A percentile compares a stretch with the other conserved stretches of the same genome.
phyloP scores from a whole-genome alignment of 2,888 invertebrate genomes.

The Erannis defoliaria region DNA sequence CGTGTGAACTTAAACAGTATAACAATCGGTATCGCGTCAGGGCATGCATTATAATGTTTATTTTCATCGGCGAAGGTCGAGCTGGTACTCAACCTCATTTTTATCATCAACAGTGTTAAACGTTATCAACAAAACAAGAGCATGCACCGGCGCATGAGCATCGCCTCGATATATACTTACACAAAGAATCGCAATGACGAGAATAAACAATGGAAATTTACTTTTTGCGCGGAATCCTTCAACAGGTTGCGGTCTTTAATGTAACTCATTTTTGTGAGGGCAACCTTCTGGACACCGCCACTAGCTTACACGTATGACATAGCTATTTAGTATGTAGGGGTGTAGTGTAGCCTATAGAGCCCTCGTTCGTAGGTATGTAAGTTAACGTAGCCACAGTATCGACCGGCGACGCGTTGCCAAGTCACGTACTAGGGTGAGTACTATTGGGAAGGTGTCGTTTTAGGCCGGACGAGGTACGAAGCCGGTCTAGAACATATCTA shows the following conservation, averaged over 20 bases:
- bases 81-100: slow-evolving; percentile 59
- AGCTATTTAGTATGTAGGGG: slow-evolving; percentile 20
- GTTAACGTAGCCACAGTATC: slow-evolving; percentile 54
- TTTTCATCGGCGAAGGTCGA: slow-evolving; percentile 61
- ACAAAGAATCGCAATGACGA: slow-evolving; percentile 33
- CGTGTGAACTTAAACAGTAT: slow-evolving; percentile 27
- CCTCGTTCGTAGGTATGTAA: slow-evolving; percentile 22
- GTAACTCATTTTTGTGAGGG: slow-evolving; percentile 37
- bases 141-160: slow-evolving; percentile 40
- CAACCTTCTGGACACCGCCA: slow-evolving; percentile 32
- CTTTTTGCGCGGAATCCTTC: slow-evolving; percentile 52
- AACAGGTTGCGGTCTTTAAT: slow-evolving; percentile 56
- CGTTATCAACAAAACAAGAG: slow-evolving; percentile 60
- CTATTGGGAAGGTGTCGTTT: slow-evolving; percentile 55
- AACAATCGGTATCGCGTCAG: slow-evolving; percentile 15
- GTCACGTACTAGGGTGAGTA: slow-evolving; percentile 64
- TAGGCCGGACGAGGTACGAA: slow-evolving; percentile 49
- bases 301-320: slow-evolving; percentile 1
- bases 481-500: slow-evolving; percentile 54
- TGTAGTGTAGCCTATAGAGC: slow-evolving; percentile 16
- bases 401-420: slow-evolving; percentile 72
- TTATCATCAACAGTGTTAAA: slow-evolving; percentile 58
- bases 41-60: slow-evolving; percentile 50
- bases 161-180: slow-evolving; percentile 14
- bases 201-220: slow-evolving; percentile 50